Evolutionary conservation across 2,113 vertebrate species (phyloP).

Genomic region (Aramus guarauna): DNA sequence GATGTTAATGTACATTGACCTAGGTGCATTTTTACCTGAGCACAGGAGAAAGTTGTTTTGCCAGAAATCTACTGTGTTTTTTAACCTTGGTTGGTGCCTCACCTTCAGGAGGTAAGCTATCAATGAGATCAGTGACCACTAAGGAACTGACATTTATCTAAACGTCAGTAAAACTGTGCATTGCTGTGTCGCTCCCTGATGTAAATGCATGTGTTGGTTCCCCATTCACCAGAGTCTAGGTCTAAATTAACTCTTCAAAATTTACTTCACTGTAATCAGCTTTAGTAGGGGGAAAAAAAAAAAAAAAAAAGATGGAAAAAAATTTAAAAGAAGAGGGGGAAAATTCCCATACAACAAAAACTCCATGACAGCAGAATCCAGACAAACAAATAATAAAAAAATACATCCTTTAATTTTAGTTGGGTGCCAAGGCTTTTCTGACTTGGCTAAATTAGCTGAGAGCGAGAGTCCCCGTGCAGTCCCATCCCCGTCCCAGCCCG

Average conservation of each 20-base stretch:
- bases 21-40: background rate
- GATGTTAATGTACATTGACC: too few relatives aligned
- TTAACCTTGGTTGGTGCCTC: background rate
- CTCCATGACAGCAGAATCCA: conserved; percentile 21
- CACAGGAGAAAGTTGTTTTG: background rate
- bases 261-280: background rate
- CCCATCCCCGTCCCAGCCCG: background rate
- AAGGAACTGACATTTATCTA: background rate
- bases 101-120: background rate
- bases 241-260: background rate
- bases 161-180: background rate
- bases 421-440: conserved; percentile 45
- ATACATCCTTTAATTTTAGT: background rate
- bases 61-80: background rate
- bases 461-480: background rate
- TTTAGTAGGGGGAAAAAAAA: background rate
- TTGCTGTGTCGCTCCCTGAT: background rate
- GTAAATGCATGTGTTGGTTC: background rate
- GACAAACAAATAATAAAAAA: conserved; percentile 7
- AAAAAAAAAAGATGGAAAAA: background rate
- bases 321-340: too few relatives aligned
- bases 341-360: conserved; percentile 14
- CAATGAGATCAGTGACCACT: background rate
- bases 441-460: conserved; percentile 17
- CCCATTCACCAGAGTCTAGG: background rate